phyloP scores from a whole-genome alignment of 2,113 vertebrate species.

The Calidris pugnax region DNA sequence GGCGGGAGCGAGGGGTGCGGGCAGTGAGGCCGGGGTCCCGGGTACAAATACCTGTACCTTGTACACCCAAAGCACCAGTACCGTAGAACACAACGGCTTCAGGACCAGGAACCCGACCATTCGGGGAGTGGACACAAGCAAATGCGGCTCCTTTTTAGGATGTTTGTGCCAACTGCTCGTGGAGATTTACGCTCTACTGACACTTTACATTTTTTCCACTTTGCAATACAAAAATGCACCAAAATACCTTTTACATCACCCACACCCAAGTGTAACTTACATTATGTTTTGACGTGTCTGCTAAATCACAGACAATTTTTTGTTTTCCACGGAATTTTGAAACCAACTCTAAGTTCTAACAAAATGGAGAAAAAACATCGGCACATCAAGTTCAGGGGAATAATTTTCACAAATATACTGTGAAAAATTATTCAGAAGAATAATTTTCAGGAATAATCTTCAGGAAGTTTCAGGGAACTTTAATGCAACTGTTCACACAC shows the following conservation, averaged over 20 bases:
- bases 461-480: not conserved
- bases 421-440: not conserved
- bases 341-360: not conserved
- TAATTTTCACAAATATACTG: not conserved
- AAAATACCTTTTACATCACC: not conserved
- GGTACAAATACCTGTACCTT: too few relatives aligned
- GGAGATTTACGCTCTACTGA: not conserved
- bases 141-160: fast-evolving
- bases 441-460: not conserved
- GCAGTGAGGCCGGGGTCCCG: too few relatives aligned
- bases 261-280: not conserved
- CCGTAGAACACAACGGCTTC: not conserved
- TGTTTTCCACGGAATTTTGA: not conserved
- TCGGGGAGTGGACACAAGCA: not conserved
- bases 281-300: not conserved
- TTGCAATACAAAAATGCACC: not conserved
- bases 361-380: not conserved
- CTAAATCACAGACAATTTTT: not conserved
- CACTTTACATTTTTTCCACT: not conserved
- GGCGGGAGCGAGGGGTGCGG: too few relatives aligned
- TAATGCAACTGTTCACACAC: not conserved
- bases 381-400: not conserved
- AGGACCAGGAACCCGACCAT: not conserved
- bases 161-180: fast-evolving
- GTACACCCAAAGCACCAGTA: too few relatives aligned